Evolutionary conservation across 2,888 invertebrate species (phyloP).

Genomic region (Xanthia togata): DNA sequence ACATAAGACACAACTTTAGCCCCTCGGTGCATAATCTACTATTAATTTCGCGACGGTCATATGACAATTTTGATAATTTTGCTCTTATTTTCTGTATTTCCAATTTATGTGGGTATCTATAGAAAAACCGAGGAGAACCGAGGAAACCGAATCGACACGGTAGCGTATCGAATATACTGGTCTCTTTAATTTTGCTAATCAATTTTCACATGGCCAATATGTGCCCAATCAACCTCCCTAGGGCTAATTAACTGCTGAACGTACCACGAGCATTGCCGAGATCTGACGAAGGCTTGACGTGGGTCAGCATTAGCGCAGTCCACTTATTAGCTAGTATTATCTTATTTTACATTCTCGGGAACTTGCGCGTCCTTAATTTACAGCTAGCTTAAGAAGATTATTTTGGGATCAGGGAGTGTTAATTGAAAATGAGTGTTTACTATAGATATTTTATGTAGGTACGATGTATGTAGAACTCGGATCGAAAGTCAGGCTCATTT

Average conservation of each 20-base stretch:
- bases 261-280: constrained; percentile 44
- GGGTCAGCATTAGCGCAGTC: constrained; percentile 60
- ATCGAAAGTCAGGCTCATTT: neutral
- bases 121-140: too few relatives aligned
- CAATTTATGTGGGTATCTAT: too few relatives aligned
- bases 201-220: constrained; percentile 20
- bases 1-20: too few relatives aligned
- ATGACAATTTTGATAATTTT: too few relatives aligned
- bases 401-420: constrained; percentile 13
- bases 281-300: constrained; percentile 65
- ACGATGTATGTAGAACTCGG: neutral
- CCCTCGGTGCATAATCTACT: too few relatives aligned
- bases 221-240: constrained; percentile 24
- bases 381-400: constrained; percentile 26
- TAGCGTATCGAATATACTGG: too few relatives aligned
- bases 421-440: constrained; percentile 35
- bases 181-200: too few relatives aligned
- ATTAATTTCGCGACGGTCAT: too few relatives aligned
- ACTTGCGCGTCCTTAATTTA: constrained; percentile 46
- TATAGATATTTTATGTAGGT: neutral
- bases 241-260: constrained; percentile 67
- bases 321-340: constrained; percentile 52
- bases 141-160: too few relatives aligned
- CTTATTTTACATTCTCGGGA: constrained; percentile 56
- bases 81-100: too few relatives aligned